Base-by-base conservation (phyloP, 1,140 invertebrate genomes). In the Tribolium castaneum region DNA sequence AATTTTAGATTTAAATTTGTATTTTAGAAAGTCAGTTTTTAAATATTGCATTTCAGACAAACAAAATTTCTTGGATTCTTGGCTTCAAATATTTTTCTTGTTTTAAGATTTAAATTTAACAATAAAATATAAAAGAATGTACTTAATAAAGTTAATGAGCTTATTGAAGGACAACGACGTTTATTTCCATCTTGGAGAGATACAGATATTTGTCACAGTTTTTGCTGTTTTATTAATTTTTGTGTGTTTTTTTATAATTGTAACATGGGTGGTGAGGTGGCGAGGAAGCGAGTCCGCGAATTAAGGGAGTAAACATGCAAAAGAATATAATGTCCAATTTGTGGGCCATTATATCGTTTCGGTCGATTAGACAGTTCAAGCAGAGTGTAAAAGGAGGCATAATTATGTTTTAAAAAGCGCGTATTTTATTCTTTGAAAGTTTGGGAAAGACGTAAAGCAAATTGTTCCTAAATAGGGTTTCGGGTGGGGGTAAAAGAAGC, bases 241-340 rank as follows among this genome's bases (percentile, higher is more conserved):
- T 19, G 16, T 19, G 16, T 19, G 16, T 2, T 1, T 19, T 19
- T 19, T 19, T 2, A 45, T 45, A 45, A 45, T 2, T 45, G 39
- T 0, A 45, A 10, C 1, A 45, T 45, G 39, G 39, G 9, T 45
- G 9, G 39, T 39, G 34, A 39, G 16, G 16, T 30, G 25, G 25
- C 1, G 25, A 45, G n/a, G 39, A 9, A 2, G n/a, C 5, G n/a
- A 45, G 35, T 4, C 6, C 25, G 59, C 13, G 30, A 25, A 35
- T 66, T 66, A 66, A 66, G 30, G 30, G 34, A 66, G n/a, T 35
- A 34, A 66, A 66, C n/a, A n/a, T 30, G 30, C 12, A 78, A 70
- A 74, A 77, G 54, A 80, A 71, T 77, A 25, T 82, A 82, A 82
- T 82, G 71, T 82, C 79, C 81, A 80, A 82, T 82, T 82, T 82